Conservation (phyloP, 2,888 invertebrate genomes). For the Xylota segnis region DNA sequence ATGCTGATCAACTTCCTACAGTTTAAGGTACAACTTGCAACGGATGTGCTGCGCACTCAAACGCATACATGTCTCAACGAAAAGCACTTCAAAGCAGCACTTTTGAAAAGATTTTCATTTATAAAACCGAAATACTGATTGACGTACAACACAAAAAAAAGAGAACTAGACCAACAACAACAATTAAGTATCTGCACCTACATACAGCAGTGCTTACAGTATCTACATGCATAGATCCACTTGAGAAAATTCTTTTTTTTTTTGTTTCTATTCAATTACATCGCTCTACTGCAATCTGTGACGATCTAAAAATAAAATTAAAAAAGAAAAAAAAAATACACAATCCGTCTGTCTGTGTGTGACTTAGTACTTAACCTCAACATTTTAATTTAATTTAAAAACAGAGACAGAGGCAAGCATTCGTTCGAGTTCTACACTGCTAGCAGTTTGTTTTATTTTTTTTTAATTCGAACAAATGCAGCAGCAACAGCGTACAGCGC, state of each 20-base stretch:
- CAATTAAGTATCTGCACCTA: slow-evolving; percentile 1
- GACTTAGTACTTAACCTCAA: slow-evolving; percentile 73
- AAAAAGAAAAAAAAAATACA: slow-evolving; percentile 34
- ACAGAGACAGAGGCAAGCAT: slow-evolving; percentile 32
- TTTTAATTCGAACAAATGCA: slow-evolving; percentile 54
- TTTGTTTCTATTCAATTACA: slow-evolving; percentile 51
- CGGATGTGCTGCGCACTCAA: no score
- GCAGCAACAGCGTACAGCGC: slow-evolving; percentile 29
- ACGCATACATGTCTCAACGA: background rate
- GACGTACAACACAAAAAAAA: slow-evolving; percentile 41
- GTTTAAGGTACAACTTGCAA: no score
- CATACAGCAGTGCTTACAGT: background rate
- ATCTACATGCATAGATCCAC: slow-evolving; percentile 7
- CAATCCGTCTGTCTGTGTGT: slow-evolving; percentile 48
- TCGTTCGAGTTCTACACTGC: slow-evolving; percentile 25
- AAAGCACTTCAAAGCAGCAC: background rate
- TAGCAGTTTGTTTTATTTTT: slow-evolving; percentile 16
- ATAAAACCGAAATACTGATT: slow-evolving; percentile 26
- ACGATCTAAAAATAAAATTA: slow-evolving; percentile 59
- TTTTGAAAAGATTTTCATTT: background rate
- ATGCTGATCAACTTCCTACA: no score
- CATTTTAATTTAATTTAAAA: slow-evolving; percentile 72
- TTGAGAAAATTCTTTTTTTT: slow-evolving; percentile 36
- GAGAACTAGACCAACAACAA: background rate
- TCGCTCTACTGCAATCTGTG: slow-evolving; percentile 48